Conservation (phyloP, 2,888 invertebrate species). For the Chesias legatella region DNA sequence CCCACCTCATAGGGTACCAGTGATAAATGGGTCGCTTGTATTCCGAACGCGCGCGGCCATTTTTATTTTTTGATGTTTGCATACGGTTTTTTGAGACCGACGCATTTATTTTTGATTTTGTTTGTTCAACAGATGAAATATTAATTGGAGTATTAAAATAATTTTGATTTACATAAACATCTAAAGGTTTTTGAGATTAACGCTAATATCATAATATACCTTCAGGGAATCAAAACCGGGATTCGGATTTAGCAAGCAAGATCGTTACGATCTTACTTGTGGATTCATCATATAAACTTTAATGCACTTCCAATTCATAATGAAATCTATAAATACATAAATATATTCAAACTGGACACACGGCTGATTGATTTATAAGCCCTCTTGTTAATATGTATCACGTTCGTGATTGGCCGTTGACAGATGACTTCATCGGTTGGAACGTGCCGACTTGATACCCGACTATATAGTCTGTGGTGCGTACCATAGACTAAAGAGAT, state of each 20-base stretch:
- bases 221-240: no score
- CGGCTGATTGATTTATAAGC: slow-evolving; percentile 23
- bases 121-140: slow-evolving; percentile 32
- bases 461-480: not conserved
- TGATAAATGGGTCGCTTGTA: slow-evolving; percentile 65
- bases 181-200: no score
- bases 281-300: no score
- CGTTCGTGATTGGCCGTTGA: slow-evolving; percentile 30
- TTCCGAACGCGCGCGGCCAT: slow-evolving; percentile 49
- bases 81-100: slow-evolving; percentile 48
- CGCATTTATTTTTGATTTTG: slow-evolving; percentile 24
- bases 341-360: slow-evolving; percentile 16
- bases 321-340: slow-evolving; percentile 17
- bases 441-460: slow-evolving; percentile 21
- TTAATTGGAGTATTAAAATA: slow-evolving; percentile 27
- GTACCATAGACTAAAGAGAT: no score
- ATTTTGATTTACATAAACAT: no score
- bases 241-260: no score
- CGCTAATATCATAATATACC: no score
- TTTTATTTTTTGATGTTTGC: slow-evolving; percentile 47
- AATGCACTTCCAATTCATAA: not conserved
- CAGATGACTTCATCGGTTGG: slow-evolving; percentile 31
- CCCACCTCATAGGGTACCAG: slow-evolving; percentile 47
- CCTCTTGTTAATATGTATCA: slow-evolving; percentile 28
- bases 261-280: no score